A percentile compares a stretch with the other conserved stretches of the same genome.
phyloP scores from a whole-genome alignment of 2,888 invertebrate species.

The Pherbina coryleti region DNA sequence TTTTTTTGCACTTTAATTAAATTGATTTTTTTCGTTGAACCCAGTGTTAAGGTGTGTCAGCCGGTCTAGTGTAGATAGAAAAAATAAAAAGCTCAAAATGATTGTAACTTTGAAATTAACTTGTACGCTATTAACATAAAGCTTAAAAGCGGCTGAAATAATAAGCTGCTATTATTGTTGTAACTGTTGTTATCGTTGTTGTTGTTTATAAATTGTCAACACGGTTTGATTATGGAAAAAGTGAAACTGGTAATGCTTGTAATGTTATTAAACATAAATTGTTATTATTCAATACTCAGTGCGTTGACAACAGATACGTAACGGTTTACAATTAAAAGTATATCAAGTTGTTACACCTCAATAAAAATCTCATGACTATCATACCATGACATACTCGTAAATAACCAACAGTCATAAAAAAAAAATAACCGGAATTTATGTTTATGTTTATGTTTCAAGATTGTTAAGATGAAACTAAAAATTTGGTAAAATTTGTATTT shows the following conservation, averaged over 20 bases:
- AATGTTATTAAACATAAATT: neutral
- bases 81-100: no score
- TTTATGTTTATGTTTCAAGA: no score
- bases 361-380: neutral
- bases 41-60: neutral
- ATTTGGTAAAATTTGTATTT: no score
- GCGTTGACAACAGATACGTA: neutral
- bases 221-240: conserved; percentile 10
- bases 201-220: neutral
- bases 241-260: conserved; percentile 4
- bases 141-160: neutral
- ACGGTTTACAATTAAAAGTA: no score
- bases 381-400: no score
- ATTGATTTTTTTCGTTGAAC: neutral
- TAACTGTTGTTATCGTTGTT: neutral
- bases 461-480: no score
- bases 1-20: neutral
- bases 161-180: neutral
- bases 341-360: no score
- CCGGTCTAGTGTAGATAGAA: no score
- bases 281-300: neutral
- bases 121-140: no score
- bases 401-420: no score
- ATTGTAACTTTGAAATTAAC: no score
- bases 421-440: no score